Evolutionary conservation across 2,888 invertebrate species (phyloP), one percentile per base, ranked within the genome.

Genomic region (Cephus sareptanus): DNA sequence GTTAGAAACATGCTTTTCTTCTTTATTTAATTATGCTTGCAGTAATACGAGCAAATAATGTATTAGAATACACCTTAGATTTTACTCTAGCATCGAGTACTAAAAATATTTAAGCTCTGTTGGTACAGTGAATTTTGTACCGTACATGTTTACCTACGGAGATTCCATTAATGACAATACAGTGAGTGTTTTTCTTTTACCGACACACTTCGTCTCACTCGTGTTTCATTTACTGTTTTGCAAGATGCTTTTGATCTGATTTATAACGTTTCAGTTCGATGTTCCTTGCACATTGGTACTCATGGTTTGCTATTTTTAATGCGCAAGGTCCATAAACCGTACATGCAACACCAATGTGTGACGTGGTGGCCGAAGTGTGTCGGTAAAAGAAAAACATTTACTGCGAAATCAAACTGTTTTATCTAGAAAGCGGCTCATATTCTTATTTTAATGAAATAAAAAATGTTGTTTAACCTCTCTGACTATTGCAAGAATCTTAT

Each of bases 1-100:
- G 96, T 96, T 76, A 96, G 83, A 87, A 95, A 95, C 95, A 96
- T 95, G 81, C 79, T 37, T 75, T 30, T 71, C 71, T 30, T 71
- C 71, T 71, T 23, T 33, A 3, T 34, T 23, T 71, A 34, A 71
- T 23, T 56, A 23, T 23, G 6, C 23, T 56, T 56, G 23, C 23
- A 56, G 56, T 56, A 23, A 56, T 56, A 56, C 23, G 23, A 56
- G 9, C 23, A 23, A 56, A 56, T 56, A 56, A 56, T 56, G 23
- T 56, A 56, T 56, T 9, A 56, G 9, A 56, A 56, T 56, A 56
- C 56, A 56, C 56, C 23, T 56, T 23, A 23, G 23, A 56, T 23
- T 23, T 56, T 56, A 56, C 56, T 56, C 56, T 56, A 9, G 23
- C 2, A 23, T 56, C 56, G 23, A 56, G 56, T 56, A 56, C 56